Conservation (phyloP, 2,113 vertebrate species). For the Nothoprocta pentlandii region DNA sequence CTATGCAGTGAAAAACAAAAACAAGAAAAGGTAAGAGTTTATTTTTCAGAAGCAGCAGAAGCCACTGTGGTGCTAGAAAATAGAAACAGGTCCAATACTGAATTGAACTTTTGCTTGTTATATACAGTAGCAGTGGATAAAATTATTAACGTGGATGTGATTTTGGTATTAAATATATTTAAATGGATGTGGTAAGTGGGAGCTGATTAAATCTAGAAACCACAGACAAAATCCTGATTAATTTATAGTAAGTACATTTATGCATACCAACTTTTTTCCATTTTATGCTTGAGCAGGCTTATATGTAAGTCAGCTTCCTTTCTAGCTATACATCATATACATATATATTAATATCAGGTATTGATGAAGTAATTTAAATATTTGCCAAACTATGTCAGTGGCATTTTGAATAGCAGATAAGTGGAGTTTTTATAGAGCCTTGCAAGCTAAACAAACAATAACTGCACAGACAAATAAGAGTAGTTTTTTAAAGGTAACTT, state of each 20-base stretch:
- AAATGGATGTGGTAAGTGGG: accelerated
- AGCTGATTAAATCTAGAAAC: background rate
- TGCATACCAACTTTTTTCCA: accelerated
- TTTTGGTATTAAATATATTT: background rate
- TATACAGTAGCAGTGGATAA: background rate
- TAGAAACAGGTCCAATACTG: accelerated
- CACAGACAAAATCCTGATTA: background rate
- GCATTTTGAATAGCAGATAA: background rate
- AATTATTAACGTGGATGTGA: background rate
- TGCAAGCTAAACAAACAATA: background rate
- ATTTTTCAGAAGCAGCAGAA: background rate
- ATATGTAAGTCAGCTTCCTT: accelerated
- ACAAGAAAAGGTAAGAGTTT: constrained; percentile 93
- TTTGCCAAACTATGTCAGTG: background rate
- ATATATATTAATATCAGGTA: accelerated
- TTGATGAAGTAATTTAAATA: too few relatives aligned
- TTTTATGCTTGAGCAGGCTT: accelerated
- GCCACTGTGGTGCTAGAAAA: background rate
- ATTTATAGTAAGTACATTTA: accelerated
- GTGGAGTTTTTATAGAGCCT: accelerated
- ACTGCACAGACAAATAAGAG: background rate
- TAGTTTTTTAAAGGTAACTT: background rate
- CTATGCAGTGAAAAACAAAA: constrained; percentile 99
- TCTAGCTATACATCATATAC: accelerated
- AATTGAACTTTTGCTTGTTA: background rate